Evolutionary conservation across 2,888 invertebrate genomes (phyloP).

Genomic region (Diploptera punctata): DNA sequence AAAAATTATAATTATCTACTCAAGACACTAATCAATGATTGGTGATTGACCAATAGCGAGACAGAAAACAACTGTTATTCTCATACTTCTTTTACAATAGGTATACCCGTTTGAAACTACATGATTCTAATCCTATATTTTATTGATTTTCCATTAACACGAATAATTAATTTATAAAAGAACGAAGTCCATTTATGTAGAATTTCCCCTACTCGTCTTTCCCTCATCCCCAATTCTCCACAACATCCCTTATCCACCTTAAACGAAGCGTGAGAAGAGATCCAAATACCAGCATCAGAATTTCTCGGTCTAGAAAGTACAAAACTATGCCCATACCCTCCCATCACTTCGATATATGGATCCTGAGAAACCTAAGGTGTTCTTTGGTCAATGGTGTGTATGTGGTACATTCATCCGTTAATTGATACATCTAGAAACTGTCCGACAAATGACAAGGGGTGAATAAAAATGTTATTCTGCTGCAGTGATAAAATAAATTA

Average conservation of each 20-base stretch:
- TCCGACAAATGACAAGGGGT: conserved; percentile 3
- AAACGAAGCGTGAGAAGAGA: conserved; percentile 35
- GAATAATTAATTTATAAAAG: too few relatives aligned
- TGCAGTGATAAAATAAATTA: too few relatives aligned
- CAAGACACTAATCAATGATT: too few relatives aligned
- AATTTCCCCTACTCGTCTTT: background rate
- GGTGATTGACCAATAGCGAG: too few relatives aligned
- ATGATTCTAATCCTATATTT: too few relatives aligned
- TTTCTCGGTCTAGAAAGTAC: conserved; percentile 28
- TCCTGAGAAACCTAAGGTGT: conserved; percentile 8
- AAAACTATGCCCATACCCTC: conserved; percentile 20
- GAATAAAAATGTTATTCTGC: too few relatives aligned
- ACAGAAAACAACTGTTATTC: too few relatives aligned
- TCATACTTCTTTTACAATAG: too few relatives aligned
- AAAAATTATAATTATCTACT: too few relatives aligned
- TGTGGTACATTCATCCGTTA: background rate
- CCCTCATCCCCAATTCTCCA: conserved; percentile 7
- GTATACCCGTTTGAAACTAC: too few relatives aligned
- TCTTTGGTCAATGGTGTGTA: conserved; percentile 28
- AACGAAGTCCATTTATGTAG: too few relatives aligned
- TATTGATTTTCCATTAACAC: too few relatives aligned
- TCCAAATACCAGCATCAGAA: conserved; percentile 26
- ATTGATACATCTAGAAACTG: conserved; percentile 18
- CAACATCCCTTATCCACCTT: conserved; percentile 24
- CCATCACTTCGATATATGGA: conserved; percentile 28